Base-by-base conservation (phyloP, 2,797 vertebrate genomes). In the Xerus rutilus region DNA sequence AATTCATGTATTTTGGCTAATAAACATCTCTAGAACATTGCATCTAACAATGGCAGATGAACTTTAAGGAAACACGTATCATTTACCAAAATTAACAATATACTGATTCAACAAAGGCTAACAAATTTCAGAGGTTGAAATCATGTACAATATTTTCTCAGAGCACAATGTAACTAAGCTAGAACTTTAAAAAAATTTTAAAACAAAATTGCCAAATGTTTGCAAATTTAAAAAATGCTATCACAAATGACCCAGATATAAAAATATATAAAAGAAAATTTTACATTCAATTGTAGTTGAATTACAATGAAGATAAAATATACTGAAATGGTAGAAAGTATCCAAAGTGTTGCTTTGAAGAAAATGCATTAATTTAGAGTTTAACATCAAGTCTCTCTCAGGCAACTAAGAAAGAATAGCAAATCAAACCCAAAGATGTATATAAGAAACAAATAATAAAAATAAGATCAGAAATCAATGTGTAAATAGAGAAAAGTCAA, bases 341-440 rank as follows among this genome's bases (percentile, higher is more conserved):
- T 17, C 67, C 32, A 70, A 82, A 25, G 0, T 49, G 67, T 23
- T 73, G 32, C 73, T 85, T 70, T 28, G 7, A 70, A 86, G 23
- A 93, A 83, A 94, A 79, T 89, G 18, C 47, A 73, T 67, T 73
- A 39, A 47, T 88, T 83, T 89, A 20, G n/a, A 15, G 43, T 43
- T 76, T 45, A 89, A 77, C 47, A 54, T 32, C 23, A 83, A 32
- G 39, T 28, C 23, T 73, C 12, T 82, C 59, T 39, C 14, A 85
- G n/a, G 28, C 6, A 82, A 25, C 3, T 59, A 32, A 11, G 21
- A 57, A 83, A 69, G 21, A 76, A 82, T 67, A 54, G 13, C n/a
- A 86, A 32, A 64, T 32, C 45, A 72, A 91, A 77, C 21, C 35
- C 8, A 54, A 62, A 90, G 12, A 39, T 9, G 35, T 39, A 3